phyloP scores from a whole-genome alignment of 2,113 vertebrate genomes.

The Butorides virescens region DNA sequence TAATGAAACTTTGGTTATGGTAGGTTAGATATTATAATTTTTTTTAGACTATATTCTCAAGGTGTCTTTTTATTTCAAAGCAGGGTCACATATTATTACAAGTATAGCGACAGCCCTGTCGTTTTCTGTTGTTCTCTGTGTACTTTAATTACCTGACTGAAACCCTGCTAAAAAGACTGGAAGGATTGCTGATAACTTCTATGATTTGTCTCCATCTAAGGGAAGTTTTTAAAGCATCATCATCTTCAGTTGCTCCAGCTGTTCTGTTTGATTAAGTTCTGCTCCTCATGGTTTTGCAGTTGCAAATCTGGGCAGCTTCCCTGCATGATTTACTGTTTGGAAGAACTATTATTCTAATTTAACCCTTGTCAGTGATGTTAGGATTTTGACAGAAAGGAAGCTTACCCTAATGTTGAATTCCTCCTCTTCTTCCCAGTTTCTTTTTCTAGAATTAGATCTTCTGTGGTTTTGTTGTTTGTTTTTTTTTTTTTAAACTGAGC shows the following conservation, averaged over 20 bases:
- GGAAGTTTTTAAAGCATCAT: neutral
- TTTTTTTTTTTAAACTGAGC: neutral
- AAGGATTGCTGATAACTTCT: neutral
- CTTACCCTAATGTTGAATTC: neutral
- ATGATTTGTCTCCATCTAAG: neutral
- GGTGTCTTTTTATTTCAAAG: neutral
- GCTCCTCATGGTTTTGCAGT: neutral
- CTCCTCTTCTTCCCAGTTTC: neutral
- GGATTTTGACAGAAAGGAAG: neutral
- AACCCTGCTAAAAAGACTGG: neutral
- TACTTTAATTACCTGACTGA: neutral
- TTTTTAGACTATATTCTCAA: neutral
- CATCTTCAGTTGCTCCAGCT: rapidly evolving
- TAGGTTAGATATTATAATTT: neutral
- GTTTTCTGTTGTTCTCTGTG: neutral
- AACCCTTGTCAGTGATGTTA: neutral
- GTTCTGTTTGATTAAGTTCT: neutral
- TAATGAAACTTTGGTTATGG: neutral
- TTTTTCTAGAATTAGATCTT: neutral
- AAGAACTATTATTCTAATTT: neutral
- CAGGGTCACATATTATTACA: neutral
- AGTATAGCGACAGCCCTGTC: neutral
- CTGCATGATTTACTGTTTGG: neutral
- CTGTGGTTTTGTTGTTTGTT: neutral
- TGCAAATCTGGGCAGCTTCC: neutral